phyloP scores from a whole-genome alignment of 53 echinoderm and acorn worm genomes.

The Temnopleurus reevesii region DNA sequence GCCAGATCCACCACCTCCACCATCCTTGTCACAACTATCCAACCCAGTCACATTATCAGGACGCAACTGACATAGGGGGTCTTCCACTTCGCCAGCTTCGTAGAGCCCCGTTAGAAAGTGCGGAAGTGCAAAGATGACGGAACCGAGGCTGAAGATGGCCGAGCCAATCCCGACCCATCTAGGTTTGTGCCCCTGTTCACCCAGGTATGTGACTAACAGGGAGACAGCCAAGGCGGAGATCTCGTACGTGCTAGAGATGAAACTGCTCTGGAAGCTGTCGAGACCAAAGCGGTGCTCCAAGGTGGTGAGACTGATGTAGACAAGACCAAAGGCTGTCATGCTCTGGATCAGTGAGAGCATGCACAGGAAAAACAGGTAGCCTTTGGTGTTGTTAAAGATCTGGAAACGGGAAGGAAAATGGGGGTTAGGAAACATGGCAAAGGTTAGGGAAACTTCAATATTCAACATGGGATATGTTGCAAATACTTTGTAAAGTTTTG shows the following conservation, averaged over 20 bases:
- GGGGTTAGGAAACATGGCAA: too few relatives aligned
- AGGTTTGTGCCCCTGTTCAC: slow-evolving; percentile 86
- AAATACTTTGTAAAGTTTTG: not conserved
- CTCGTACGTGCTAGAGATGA: slow-evolving; percentile 89
- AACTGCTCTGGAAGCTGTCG: slow-evolving; percentile 88
- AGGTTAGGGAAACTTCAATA: not conserved
- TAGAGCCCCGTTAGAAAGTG: slow-evolving; percentile 81
- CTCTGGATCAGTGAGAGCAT: slow-evolving; percentile 78
- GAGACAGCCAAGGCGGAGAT: slow-evolving; percentile 79
- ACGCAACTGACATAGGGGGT: not conserved
- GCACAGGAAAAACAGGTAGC: slow-evolving; percentile 77
- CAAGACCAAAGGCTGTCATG: slow-evolving; percentile 87
- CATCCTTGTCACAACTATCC: not conserved
- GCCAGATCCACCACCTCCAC: not conserved
- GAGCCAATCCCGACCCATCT: slow-evolving; percentile 83
- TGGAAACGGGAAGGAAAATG: slow-evolving; percentile 9
- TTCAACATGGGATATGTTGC: not conserved
- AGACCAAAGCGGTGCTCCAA: slow-evolving; percentile 82
- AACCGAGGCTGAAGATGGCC: slow-evolving; percentile 80
- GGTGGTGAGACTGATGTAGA: slow-evolving; percentile 88
- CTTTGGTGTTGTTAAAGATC: slow-evolving; percentile 73
- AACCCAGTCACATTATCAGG: not conserved
- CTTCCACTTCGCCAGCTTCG: not conserved
- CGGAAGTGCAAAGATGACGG: slow-evolving; percentile 77
- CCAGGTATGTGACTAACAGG: slow-evolving; percentile 91